Percentiles rank a stretch among this genome's conserved stretches.
phyloP scores from a whole-genome alignment of 2,888 invertebrate genomes.

The Microdon myrmicae region DNA sequence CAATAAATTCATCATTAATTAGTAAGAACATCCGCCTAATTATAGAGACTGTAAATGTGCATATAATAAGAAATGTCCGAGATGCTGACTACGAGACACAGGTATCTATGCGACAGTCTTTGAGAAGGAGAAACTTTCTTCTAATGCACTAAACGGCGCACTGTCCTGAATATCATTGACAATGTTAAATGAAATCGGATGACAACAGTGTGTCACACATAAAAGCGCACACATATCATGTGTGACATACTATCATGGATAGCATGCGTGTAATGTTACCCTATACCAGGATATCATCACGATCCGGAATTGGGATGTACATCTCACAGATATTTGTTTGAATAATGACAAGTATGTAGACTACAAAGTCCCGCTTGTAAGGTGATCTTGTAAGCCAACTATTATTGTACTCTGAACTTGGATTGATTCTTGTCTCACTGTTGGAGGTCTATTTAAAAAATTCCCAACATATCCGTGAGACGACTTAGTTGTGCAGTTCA shows the following conservation, averaged over 20 bases:
- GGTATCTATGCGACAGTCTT: slow-evolving; percentile 22
- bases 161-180: slow-evolving; percentile 18
- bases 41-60: too few relatives aligned
- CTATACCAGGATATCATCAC: slow-evolving; percentile 42
- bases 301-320: slow-evolving; percentile 37
- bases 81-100: neutral
- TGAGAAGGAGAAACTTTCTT: slow-evolving; percentile 24
- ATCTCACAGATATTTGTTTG: slow-evolving; percentile 43
- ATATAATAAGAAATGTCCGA: neutral
- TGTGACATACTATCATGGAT: too few relatives aligned
- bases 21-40: neutral
- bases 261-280: too few relatives aligned
- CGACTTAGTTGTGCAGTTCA: slow-evolving; percentile 34
- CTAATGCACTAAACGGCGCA: neutral
- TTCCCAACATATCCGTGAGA: slow-evolving; percentile 23
- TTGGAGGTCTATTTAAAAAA: slow-evolving; percentile 43
- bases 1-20: too few relatives aligned
- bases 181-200: slow-evolving; percentile 9
- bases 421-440: slow-evolving; percentile 8
- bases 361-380: slow-evolving; percentile 41
- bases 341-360: slow-evolving; percentile 40
- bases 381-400: too few relatives aligned
- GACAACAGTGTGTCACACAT: slow-evolving; percentile 6
- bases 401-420: slow-evolving; percentile 37
- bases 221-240: too few relatives aligned